Conservation (phyloP, 2,888 invertebrate species). For the Drosophila atroscutellata region DNA sequence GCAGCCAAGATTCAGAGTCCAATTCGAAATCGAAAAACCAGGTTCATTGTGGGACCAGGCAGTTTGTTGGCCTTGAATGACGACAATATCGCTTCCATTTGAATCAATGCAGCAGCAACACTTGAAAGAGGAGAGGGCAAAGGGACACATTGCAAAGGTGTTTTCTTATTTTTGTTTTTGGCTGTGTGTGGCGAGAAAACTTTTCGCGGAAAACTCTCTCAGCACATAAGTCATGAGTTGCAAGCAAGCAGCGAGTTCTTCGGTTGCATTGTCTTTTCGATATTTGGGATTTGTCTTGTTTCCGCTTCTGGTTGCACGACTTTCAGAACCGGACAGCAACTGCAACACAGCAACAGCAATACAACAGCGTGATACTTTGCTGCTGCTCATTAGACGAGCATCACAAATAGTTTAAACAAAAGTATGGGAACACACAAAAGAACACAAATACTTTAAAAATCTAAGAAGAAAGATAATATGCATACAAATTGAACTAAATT, state of each 20-base stretch:
- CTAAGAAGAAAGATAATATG: neutral
- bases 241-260: conserved; percentile 19
- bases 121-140: neutral
- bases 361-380: conserved; percentile 42
- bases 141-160: conserved; percentile 46
- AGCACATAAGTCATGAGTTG: conserved; percentile 63
- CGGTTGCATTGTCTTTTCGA: conserved; percentile 56
- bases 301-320: conserved; percentile 60
- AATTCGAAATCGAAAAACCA: conserved; percentile 35
- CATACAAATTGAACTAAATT: neutral
- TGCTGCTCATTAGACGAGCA: conserved; percentile 47
- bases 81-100: conserved; percentile 59
- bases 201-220: conserved; percentile 70
- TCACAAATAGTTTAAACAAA: conserved; percentile 18
- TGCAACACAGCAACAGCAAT: conserved; percentile 10
- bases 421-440: conserved; percentile 36
- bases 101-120: conserved; percentile 39
- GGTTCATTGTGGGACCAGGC: conserved; percentile 52
- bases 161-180: conserved; percentile 10
- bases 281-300: conserved; percentile 44
- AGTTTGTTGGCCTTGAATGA: conserved; percentile 72
- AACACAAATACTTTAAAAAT: conserved; percentile 9
- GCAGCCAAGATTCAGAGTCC: conserved; percentile 14
- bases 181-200: conserved; percentile 53
- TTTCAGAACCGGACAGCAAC: conserved; percentile 43